These are phyloP conservation scores for Eupelmus urozonus DNA, from an alignment of 2,888 invertebrate genomes.

Conservation along the genomic window DNA sequence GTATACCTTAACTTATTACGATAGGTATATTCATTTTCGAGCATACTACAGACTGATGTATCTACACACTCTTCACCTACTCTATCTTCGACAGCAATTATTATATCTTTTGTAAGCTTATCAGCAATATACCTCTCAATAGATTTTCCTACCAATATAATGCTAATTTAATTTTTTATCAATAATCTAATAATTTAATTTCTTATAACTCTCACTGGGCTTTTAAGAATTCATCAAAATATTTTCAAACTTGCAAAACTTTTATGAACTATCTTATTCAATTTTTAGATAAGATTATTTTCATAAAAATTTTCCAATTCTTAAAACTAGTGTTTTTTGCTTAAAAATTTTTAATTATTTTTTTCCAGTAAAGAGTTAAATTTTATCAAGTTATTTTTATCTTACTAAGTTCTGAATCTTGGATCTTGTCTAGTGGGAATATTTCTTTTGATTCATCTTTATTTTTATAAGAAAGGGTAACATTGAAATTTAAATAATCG, in stretches of 20 bases:
- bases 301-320: background rate
- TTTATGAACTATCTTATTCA: no score
- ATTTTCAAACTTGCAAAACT: no score
- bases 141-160: slow-evolving; percentile 55
- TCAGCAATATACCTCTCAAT: slow-evolving; percentile 55
- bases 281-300: background rate
- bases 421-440: slow-evolving; percentile 51
- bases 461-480: slow-evolving; percentile 49
- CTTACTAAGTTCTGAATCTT: slow-evolving; percentile 54
- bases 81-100: slow-evolving; percentile 56
- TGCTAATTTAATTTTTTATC: slow-evolving; percentile 40
- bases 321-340: background rate
- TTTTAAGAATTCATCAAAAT: no score
- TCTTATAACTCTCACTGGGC: no score
- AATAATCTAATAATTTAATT: slow-evolving; percentile 26
- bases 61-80: slow-evolving; percentile 55
- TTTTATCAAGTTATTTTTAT: slow-evolving; percentile 24
- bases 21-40: slow-evolving; percentile 56
- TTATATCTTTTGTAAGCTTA: slow-evolving; percentile 54
- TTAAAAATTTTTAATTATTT: slow-evolving; percentile 11
- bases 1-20: slow-evolving; percentile 57
- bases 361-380: slow-evolving; percentile 42
- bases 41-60: slow-evolving; percentile 53
- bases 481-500: slow-evolving; percentile 52
- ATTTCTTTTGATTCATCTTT: slow-evolving; percentile 55